Conservation (phyloP, 2,113 vertebrate species). For the Lucifuga dentata region DNA sequence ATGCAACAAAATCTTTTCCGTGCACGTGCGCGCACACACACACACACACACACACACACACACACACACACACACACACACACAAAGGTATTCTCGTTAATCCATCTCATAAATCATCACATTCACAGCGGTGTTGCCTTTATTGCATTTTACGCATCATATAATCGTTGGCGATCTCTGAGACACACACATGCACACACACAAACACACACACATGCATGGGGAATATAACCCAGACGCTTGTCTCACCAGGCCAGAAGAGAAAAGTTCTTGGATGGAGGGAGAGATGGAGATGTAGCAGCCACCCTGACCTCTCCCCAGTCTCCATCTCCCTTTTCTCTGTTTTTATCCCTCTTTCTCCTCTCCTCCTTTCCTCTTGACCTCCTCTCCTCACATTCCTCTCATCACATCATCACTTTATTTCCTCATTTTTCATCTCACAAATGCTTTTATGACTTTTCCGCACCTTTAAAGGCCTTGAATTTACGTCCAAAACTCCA, state of each 20-base stretch:
- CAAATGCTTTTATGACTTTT: neutral
- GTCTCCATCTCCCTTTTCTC: neutral
- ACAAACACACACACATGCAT: neutral
- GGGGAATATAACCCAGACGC: slow-evolving; percentile 5
- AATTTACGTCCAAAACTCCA: slow-evolving; percentile 34
- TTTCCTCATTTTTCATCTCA: neutral
- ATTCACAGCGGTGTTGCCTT: no score
- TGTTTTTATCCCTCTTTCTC: neutral
- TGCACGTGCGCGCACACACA: no score
- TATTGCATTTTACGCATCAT: no score
- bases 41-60: no score
- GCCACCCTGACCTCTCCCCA: neutral
- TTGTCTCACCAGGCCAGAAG: neutral
- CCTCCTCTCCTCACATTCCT: no score
- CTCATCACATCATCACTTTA: no score
- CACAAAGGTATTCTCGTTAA: no score
- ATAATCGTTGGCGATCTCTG: no score
- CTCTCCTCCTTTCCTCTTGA: neutral
- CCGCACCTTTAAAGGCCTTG: neutral
- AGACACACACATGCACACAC: no score
- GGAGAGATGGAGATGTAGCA: slow-evolving; percentile 2
- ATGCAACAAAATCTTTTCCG: slow-evolving; percentile 11
- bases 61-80: no score
- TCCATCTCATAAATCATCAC: no score
- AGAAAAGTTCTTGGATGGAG: neutral